Evolutionary conservation across 2,113 vertebrate species (phyloP).

Genomic region (Vulpes vulpes): DNA sequence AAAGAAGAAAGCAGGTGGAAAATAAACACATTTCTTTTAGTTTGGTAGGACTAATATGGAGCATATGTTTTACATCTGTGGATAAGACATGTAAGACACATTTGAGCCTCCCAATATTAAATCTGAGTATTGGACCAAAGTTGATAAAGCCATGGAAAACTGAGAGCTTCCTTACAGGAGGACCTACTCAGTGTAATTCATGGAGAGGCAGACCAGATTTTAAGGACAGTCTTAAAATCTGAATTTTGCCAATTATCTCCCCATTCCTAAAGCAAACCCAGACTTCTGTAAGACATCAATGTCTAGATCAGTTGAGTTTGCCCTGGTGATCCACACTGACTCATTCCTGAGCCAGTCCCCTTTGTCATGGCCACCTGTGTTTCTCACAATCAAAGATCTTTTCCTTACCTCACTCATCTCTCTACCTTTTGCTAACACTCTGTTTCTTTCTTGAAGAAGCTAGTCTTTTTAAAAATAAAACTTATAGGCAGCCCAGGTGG

Average conservation of each 20-base stretch:
- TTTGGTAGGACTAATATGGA: background rate
- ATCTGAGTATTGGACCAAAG: background rate
- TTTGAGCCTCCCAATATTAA: background rate
- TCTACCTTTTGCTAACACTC: background rate
- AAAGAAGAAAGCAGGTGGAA: background rate
- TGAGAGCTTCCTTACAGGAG: background rate
- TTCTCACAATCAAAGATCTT: background rate
- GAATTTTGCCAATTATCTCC: background rate
- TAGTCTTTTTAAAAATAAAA: background rate
- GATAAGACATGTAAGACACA: background rate
- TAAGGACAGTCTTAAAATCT: background rate
- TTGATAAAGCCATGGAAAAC: background rate
- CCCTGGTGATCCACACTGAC: background rate
- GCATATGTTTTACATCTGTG: background rate
- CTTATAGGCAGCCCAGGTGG: no score
- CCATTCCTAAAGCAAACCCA: background rate
- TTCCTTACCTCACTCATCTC: background rate
- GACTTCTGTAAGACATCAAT: background rate
- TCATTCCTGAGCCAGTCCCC: background rate
- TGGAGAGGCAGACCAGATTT: background rate
- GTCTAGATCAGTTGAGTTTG: background rate
- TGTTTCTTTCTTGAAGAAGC: background rate
- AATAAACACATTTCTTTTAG: background rate
- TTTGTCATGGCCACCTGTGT: background rate
- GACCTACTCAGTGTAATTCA: background rate